Base-by-base conservation (phyloP, 2,888 invertebrate species). In the Macrosoma leucophasiata region DNA sequence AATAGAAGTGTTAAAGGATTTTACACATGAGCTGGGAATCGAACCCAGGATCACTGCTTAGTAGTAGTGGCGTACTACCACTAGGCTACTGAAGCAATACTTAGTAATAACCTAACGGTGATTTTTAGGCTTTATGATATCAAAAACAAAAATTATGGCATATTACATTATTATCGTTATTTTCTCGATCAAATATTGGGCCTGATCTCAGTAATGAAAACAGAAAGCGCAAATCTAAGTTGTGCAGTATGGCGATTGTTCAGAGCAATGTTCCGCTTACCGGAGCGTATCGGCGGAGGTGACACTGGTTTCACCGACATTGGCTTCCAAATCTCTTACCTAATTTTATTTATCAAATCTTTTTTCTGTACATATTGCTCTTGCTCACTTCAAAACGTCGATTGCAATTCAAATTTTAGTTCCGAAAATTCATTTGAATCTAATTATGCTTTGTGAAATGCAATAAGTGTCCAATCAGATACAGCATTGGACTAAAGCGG, bases 181-280 rank as follows among this genome's bases (percentile, higher is more conserved):
- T n/a, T n/a, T n/a, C n/a, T n/a, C n/a, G n/a, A n/a, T n/a, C n/a
- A n/a, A n/a, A n/a, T n/a, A n/a, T n/a, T n/a, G n/a, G n/a, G n/a
- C n/a, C n/a, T n/a, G n/a, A n/a, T n/a, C n/a, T n/a, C n/a, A n/a
- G 22, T 8, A 20, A 13, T 13, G 41, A 47, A 62, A 66, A 64
- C 60, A 38, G 65, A 69, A 72, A 73, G 62, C 59, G 55, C 58
- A 50, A 58, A 58, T 52, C 57, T 58, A 59, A 58, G 48, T n/a
- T n/a, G n/a, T n/a, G n/a, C n/a, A n/a, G n/a, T n/a, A n/a, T n/a
- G n/a, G n/a, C n/a, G n/a, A n/a, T n/a, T n/a, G n/a, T 72, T 74
- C 69, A 67, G 65, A 70, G 61, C 72, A 68, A 76, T 76, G 67
- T 78, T 75, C 62, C 71, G 78, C 69, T 71, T 69, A 55, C 58